phyloP scores from a whole-genome alignment of 2,888 invertebrate genomes.

The Calliopum simillimum region DNA sequence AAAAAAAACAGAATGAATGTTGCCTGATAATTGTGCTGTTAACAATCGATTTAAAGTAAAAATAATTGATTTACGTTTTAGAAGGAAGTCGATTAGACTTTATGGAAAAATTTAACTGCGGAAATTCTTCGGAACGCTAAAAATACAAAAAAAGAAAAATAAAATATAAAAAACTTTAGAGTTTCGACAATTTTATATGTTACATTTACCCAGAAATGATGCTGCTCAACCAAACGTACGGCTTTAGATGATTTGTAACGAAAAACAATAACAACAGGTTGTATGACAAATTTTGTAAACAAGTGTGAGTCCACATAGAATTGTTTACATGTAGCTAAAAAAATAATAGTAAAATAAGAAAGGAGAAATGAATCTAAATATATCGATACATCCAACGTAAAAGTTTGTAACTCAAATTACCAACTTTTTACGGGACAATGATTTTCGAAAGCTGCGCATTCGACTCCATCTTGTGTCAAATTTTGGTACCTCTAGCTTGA shows the following conservation, averaged over 20 bases:
- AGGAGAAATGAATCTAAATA: too few relatives aligned
- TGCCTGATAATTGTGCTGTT: too few relatives aligned
- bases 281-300: slow-evolving; percentile 56
- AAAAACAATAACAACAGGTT: slow-evolving; percentile 59
- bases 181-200: not conserved
- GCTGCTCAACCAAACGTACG: slow-evolving; percentile 57
- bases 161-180: not conserved
- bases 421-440: too few relatives aligned
- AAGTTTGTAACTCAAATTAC: too few relatives aligned
- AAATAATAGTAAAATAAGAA: slow-evolving; percentile 1
- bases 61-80: slow-evolving; percentile 34
- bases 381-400: too few relatives aligned
- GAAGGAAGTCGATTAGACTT: slow-evolving; percentile 52
- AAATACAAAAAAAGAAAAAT: slow-evolving; percentile 20
- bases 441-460: too few relatives aligned
- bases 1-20: too few relatives aligned
- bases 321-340: slow-evolving; percentile 42
- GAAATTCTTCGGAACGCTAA: slow-evolving; percentile 53
- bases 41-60: not conserved
- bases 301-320: slow-evolving; percentile 62
- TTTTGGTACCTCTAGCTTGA: too few relatives aligned
- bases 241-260: slow-evolving; percentile 44
- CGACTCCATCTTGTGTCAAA: too few relatives aligned
- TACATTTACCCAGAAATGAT: slow-evolving; percentile 60
- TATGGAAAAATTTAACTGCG: slow-evolving; percentile 51